Base-by-base conservation (phyloP, 2,113 vertebrate genomes). In the Tiliqua scincoides region DNA sequence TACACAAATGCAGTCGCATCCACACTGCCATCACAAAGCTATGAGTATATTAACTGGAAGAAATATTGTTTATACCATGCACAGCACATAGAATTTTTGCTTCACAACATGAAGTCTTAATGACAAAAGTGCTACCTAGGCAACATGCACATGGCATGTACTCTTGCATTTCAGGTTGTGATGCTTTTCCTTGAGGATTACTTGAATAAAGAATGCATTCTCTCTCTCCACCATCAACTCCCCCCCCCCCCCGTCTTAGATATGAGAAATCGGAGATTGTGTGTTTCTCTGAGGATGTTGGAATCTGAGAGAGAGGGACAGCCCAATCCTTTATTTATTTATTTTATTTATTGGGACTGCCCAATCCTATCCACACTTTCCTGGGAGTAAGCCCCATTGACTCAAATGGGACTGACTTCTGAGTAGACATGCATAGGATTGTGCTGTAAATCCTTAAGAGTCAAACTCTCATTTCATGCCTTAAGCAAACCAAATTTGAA, bases 241-340 rank as follows among this genome's bases (percentile, higher is more conserved):
- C 35, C 20, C 67, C 5, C n/a, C n/a, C 82, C 62, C 79, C 88
- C 30, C 9, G 14, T 57, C 74, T 17, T 90, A 87, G 80, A 90
- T 88, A 89, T 90, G 68, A 87, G 91, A 87, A 93, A 83, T 92
- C 92, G 93, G 65, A 86, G 88, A 82, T 67, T 70, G 30, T 81
- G 90, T 70, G 54, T 57, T 6, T 57, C 54, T 17, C 1, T 70
- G 67, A 70, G n/a, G n/a, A 70, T 32, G 32, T 35, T n/a, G 17
- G 32, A 70, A 70, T 70, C 32, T 3, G 67, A 4, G n/a, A n/a
- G n/a, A 35, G 15, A 15, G 6, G 6, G 12, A 54, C 6, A 54
- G 52, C 52, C 52, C 6, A 54, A 54, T 12, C 12, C 52, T 54
- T 6, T 12, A 54, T 54, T 54, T 54, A 54, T 54, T 6, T 54